A percentile compares a stretch with the other conserved stretches of the same genome.
Conservation (phyloP, 1,140 invertebrate species). For the Zaprionus gabonicus region DNA sequence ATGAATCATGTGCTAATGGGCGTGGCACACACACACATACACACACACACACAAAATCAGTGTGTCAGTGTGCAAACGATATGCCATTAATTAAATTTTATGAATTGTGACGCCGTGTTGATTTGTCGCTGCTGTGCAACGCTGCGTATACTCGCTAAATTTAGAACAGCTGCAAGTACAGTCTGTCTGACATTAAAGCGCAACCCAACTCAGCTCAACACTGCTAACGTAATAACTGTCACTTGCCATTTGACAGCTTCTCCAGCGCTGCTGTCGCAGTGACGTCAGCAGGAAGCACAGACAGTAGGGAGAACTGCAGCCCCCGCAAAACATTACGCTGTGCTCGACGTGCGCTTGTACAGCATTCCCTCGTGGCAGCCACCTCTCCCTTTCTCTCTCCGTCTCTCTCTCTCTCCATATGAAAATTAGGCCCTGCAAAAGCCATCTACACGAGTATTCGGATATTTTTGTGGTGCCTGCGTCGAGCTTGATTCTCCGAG, state of each 20-base stretch:
- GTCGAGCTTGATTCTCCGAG: neutral
- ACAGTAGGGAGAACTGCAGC: neutral
- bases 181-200: slow-evolving; percentile 40
- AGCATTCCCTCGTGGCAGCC: slow-evolving; percentile 6
- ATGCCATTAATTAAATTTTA: slow-evolving; percentile 77
- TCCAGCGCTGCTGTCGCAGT: slow-evolving; percentile 11
- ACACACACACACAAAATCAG: neutral
- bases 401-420: slow-evolving; percentile 47
- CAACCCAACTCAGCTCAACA: neutral
- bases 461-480: slow-evolving; percentile 32
- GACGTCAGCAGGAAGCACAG: slow-evolving; percentile 33
- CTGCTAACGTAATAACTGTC: slow-evolving; percentile 68
- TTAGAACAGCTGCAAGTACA: slow-evolving; percentile 4
- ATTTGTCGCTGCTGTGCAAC: slow-evolving; percentile 54
- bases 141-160: slow-evolving; percentile 49
- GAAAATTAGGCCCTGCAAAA: slow-evolving; percentile 75
- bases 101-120: slow-evolving; percentile 73
- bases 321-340: slow-evolving; percentile 20
- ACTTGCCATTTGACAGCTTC: slow-evolving; percentile 51
- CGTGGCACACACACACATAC: neutral
- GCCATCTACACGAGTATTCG: slow-evolving; percentile 17
- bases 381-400: slow-evolving; percentile 34
- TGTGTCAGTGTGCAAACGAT: slow-evolving; percentile 20
- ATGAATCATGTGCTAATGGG: slow-evolving; percentile 7
- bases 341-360: slow-evolving; percentile 8